Percentiles rank a stretch among this genome's conserved stretches.
phyloP scores from a whole-genome alignment of 1,140 invertebrate genomes.

The Heliconius hermathena region DNA sequence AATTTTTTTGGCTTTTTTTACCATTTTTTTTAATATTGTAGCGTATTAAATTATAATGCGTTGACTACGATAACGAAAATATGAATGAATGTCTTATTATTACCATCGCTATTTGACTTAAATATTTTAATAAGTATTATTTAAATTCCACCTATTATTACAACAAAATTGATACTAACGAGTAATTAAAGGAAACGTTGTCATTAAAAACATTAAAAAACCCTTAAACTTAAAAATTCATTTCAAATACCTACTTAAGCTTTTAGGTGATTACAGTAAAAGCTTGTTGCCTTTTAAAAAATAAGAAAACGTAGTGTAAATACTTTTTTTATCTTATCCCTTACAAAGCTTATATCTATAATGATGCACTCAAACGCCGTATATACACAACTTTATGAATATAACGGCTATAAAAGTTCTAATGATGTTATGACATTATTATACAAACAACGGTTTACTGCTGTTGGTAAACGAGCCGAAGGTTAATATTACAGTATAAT shows the following conservation, averaged over 20 bases:
- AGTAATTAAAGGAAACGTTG: constrained; percentile 13
- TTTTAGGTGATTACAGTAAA: constrained; percentile 63
- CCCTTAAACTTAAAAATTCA: constrained; percentile 19
- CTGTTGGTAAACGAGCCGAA: constrained; percentile 46
- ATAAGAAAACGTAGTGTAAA: constrained; percentile 55
- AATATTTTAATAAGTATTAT: too few relatives aligned
- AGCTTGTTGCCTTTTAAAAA: constrained; percentile 52
- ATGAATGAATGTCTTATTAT: too few relatives aligned
- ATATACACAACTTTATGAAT: constrained; percentile 62
- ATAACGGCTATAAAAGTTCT: constrained; percentile 57
- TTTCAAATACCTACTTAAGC: constrained; percentile 40
- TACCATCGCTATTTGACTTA: too few relatives aligned
- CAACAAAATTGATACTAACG: background rate
- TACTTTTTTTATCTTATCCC: constrained; percentile 68
- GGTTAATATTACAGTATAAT: constrained; percentile 50
- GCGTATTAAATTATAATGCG: too few relatives aligned
- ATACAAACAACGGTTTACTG: constrained; percentile 59
- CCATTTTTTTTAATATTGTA: too few relatives aligned
- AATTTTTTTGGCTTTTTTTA: too few relatives aligned
- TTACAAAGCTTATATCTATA: constrained; percentile 62
- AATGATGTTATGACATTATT: constrained; percentile 53
- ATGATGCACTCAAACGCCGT: constrained; percentile 60
- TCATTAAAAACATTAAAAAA: constrained; percentile 42
- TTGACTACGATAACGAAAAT: too few relatives aligned
- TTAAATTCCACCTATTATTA: background rate